Base-by-base conservation (phyloP, 2,797 vertebrate species). In the Oreochromis grahami region DNA sequence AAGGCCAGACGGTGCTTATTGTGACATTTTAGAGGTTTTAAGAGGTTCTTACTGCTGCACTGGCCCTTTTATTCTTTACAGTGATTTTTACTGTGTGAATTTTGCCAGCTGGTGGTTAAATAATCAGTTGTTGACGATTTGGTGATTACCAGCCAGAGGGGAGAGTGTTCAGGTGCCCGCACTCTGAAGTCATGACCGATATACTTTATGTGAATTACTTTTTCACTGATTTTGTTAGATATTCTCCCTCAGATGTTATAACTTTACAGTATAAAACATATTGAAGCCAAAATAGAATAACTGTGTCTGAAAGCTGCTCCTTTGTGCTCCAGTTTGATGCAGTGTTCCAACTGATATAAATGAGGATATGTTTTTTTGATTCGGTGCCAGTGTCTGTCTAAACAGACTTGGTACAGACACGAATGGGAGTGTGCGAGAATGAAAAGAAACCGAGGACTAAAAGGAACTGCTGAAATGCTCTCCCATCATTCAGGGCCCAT, bases 381-480 rank as follows among this genome's bases (percentile, higher is more conserved):
- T 10, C 12, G 8, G 74, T 79, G 58, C 21, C 50, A 76, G 65
- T 60, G 29, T 80, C 21, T 24, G 56, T 78, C 12, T 76, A 29
- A 88, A 68, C 53, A 82, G n/a, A 34, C 19, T 24, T 19, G 21
- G 34, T 24, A 32, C 26, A 38, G 56, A 51, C 52, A 52, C 77
- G 43, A 85, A 65, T 38, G 50, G 32, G 19, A 83, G 72, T 48
- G 74, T 76, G 14, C 58, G 21, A 84, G 56, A n/a, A 83, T 78
- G 15, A 88, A 88, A 86, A 65, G 78, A 56, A 56, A 81, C 2
- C 3, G 26, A 83, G 29, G 36, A 48, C 21, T 56, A 78, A 82
- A 88, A 82, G 43, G 84, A 84, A 82, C 68, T 83, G 81, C 82
- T 90, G 84, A 86, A 87, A 91, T 87, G 87, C 86, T 86, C 74